phyloP scores from a whole-genome alignment of 2,888 invertebrate genomes.

The Amorpha juglandis region DNA sequence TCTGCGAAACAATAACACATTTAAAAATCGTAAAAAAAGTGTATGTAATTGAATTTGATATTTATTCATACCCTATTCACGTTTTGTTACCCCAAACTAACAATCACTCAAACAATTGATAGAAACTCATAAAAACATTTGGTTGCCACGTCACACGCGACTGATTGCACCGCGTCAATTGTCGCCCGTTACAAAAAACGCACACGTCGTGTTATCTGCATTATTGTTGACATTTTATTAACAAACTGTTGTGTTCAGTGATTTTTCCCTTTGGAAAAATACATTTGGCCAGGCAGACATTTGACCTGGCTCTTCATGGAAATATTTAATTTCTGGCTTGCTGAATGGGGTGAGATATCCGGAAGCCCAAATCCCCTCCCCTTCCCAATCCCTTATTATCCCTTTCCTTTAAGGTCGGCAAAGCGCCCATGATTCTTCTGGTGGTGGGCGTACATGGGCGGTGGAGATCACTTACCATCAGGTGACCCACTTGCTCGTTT shows the following conservation, averaged over 20 bases:
- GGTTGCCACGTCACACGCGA: conserved; percentile 33
- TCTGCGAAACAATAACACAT: background rate
- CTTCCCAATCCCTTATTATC: too few relatives aligned
- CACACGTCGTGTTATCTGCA: conserved; percentile 32
- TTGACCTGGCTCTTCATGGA: background rate
- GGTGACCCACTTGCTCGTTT: too few relatives aligned
- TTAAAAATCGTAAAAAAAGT: background rate
- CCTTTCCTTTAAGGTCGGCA: too few relatives aligned
- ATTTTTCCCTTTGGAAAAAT: conserved; percentile 21
- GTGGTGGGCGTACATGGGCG: too few relatives aligned
- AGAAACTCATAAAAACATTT: conserved; percentile 27
- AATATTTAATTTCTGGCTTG: background rate
- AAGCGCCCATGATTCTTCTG: too few relatives aligned
- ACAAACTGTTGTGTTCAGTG: conserved; percentile 25
- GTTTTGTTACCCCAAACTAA: conserved; percentile 18
- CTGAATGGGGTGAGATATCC: background rate
- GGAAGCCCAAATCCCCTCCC: too few relatives aligned
- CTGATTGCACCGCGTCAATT: conserved; percentile 32
- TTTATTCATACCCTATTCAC: background rate
- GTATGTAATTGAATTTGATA: background rate
- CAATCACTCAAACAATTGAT: conserved; percentile 23
- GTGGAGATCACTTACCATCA: too few relatives aligned
- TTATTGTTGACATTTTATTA: conserved; percentile 35
- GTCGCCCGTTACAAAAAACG: conserved; percentile 30
- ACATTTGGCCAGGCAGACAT: background rate